These are phyloP conservation scores for Actinia tenebrosa DNA, from an alignment of 64 coral and sea anemone species.

Conservation along the genomic window DNA sequence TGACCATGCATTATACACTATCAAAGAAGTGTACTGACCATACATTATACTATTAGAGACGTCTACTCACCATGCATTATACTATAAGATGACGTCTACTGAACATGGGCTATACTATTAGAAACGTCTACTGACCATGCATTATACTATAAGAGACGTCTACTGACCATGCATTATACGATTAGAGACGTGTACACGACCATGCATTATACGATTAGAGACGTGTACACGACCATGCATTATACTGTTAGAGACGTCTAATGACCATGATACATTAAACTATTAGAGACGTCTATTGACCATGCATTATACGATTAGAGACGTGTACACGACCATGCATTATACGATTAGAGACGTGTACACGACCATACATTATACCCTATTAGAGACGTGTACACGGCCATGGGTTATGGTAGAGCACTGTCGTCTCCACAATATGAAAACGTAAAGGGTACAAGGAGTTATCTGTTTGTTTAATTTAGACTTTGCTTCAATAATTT, in stretches of 20 bases:
- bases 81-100: not conserved
- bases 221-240: no score
- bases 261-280: not conserved
- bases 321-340: not conserved
- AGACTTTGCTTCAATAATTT: no score
- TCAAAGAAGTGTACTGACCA: no score
- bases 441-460: no score
- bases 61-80: not conserved
- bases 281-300: not conserved
- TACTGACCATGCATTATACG: not conserved
- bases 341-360: not conserved
- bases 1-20: no score
- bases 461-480: no score
- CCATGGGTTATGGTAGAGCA: no score
- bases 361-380: no score
- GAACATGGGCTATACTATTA: not conserved
- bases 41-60: not conserved
- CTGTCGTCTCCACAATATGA: no score
- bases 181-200: not conserved
- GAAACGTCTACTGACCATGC: not conserved
- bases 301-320: not conserved
- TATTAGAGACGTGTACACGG: no score
- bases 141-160: not conserved
- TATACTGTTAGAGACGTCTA: not conserved
- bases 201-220: not conserved